Evolutionary conservation across 2,888 invertebrate genomes (phyloP).

Genomic region (Liodrosophila aerea): DNA sequence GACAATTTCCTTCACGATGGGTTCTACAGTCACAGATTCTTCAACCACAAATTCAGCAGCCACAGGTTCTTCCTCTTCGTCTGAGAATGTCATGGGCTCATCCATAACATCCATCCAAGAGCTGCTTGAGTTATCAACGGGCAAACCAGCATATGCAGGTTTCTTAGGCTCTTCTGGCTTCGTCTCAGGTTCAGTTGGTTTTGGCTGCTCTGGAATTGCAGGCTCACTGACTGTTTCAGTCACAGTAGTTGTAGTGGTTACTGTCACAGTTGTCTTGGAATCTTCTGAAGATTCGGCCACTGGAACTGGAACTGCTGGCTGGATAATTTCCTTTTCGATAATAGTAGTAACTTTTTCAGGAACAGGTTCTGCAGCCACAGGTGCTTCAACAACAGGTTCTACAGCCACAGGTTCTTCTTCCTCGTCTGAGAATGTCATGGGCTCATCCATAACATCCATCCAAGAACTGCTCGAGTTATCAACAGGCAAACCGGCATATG

Average conservation of each 20-base stretch:
- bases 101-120: conserved; percentile 76
- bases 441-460: conserved; percentile 75
- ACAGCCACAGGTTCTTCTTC: conserved; percentile 45
- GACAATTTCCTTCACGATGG: conserved; percentile 8
- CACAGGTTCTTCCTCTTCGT: conserved; percentile 44
- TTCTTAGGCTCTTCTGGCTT: conserved; percentile 44
- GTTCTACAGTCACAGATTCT: conserved; percentile 15
- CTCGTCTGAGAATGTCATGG: conserved; percentile 74
- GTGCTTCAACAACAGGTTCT: conserved; percentile 5
- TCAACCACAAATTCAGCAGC: conserved; percentile 30
- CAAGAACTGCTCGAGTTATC: conserved; percentile 47
- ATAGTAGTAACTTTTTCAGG: no score
- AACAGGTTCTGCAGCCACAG: background rate
- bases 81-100: conserved; percentile 78
- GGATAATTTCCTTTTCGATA: no score
- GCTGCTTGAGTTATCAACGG: conserved; percentile 46
- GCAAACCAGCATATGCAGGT: conserved; percentile 64
- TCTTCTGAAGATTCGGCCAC: background rate
- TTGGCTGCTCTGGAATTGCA: background rate
- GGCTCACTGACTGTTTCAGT: conserved; percentile 4
- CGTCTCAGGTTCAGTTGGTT: conserved; percentile 3
- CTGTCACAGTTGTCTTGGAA: background rate
- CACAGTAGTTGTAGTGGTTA: conserved; percentile 1
- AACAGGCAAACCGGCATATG: conserved; percentile 11
- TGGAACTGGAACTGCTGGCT: background rate